These are phyloP conservation scores for Xyrichtys novacula DNA, from an alignment of 2,797 vertebrate genomes.

Conservation along the genomic window DNA sequence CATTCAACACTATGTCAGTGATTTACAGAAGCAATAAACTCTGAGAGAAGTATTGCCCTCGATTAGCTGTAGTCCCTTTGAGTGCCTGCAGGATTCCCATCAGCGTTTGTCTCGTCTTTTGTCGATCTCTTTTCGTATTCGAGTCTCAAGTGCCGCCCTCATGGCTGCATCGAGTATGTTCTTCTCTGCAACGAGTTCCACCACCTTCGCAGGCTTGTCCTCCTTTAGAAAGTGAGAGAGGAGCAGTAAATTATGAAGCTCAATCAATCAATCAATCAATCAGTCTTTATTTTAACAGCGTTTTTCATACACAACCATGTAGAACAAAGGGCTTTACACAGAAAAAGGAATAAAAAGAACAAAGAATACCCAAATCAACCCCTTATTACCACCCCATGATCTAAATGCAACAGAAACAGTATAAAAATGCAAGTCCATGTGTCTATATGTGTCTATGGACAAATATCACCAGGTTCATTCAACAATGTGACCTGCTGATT, in stretches of 20 bases:
- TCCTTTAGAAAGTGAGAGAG: constrained; percentile 78
- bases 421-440: too few species aligned
- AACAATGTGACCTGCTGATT: too few species aligned
- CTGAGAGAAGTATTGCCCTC: constrained; percentile 31
- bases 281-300: too few species aligned
- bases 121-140: constrained; percentile 90
- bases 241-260: background rate
- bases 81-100: constrained; percentile 40
- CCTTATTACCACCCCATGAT: too few species aligned
- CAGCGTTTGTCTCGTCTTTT: constrained; percentile 88
- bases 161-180: constrained; percentile 89
- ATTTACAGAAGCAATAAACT: constrained; percentile 23
- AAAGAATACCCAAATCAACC: too few species aligned
- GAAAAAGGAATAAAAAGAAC: too few species aligned
- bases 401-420: background rate
- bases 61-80: constrained; percentile 21
- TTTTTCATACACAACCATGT: too few species aligned
- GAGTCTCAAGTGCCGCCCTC: constrained; percentile 87
- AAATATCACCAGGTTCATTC: too few species aligned
- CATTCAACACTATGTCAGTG: constrained; percentile 10
- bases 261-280: too few species aligned
- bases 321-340: too few species aligned
- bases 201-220: constrained; percentile 90
- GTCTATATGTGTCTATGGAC: too few species aligned
- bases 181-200: constrained; percentile 85